phyloP scores from a whole-genome alignment of 2,888 invertebrate species.

The Pollenia amentaria region DNA sequence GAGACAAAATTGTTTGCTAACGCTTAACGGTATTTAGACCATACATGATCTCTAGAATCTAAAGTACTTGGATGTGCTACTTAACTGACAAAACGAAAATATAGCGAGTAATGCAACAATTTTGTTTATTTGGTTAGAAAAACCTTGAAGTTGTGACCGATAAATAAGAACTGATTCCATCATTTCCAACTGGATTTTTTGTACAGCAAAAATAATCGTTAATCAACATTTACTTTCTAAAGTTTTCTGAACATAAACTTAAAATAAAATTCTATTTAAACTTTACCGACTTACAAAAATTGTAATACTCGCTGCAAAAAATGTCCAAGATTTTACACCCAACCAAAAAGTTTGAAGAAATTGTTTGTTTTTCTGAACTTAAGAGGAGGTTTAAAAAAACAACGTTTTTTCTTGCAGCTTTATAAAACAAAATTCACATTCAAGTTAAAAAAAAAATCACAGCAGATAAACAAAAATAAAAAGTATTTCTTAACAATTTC shows the following conservation, averaged over 20 bases:
- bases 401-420: conserved; percentile 47
- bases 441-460: conserved; percentile 21
- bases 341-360: not conserved
- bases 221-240: conserved; percentile 28
- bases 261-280: conserved; percentile 10
- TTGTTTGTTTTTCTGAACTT: conserved; percentile 1
- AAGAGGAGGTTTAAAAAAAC: conserved; percentile 21
- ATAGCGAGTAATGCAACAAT: no score
- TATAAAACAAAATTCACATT: conserved; percentile 24
- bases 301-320: not conserved
- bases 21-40: no score
- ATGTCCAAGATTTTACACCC: conserved; percentile 31
- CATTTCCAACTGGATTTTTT: no score
- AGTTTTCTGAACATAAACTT: not conserved
- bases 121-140: no score
- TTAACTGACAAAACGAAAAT: no score
- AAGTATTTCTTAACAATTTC: conserved; percentile 53
- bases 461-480: conserved; percentile 43
- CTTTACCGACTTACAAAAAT: conserved; percentile 9
- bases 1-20: no score
- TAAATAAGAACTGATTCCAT: no score
- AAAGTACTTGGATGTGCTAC: no score
- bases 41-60: no score
- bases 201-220: conserved; percentile 1
- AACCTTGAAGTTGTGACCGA: no score